Evolutionary conservation across 1,140 invertebrate genomes (phyloP).

Genomic region (Archivesica marissinica): DNA sequence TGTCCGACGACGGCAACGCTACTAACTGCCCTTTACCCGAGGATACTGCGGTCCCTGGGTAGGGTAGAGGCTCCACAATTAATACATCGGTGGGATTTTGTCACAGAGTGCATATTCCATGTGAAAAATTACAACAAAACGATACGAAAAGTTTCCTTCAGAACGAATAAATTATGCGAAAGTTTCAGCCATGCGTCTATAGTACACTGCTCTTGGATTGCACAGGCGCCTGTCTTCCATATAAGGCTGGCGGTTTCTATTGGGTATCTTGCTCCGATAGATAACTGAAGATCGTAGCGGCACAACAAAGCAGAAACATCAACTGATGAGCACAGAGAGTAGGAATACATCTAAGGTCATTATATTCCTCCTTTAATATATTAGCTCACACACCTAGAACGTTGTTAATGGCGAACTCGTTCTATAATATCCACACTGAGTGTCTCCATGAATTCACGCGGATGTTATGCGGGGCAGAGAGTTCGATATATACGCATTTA

Average conservation of each 20-base stretch:
- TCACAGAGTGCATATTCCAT: constrained; percentile 47
- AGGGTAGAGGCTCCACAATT: constrained; percentile 6
- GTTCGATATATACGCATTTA: constrained; percentile 45
- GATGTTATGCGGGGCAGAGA: not conserved
- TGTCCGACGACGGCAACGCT: not conserved
- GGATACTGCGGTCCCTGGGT: constrained; percentile 28
- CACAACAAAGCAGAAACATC: not conserved
- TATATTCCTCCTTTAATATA: constrained; percentile 15
- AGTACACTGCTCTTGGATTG: constrained; percentile 26
- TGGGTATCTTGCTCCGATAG: constrained; percentile 12
- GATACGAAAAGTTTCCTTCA: constrained; percentile 59
- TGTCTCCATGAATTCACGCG: constrained; percentile 24
- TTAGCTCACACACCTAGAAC: constrained; percentile 8
- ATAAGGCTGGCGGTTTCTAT: constrained; percentile 51
- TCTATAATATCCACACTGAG: not conserved
- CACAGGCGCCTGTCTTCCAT: constrained; percentile 30
- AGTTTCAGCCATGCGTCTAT: constrained; percentile 34
- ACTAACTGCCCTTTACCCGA: not conserved
- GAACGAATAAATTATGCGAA: constrained; percentile 67
- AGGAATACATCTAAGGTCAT: not conserved
- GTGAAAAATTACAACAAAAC: constrained; percentile 46
- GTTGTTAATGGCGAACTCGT: not conserved
- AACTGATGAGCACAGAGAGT: constrained; percentile 13
- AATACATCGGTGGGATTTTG: constrained; percentile 17
- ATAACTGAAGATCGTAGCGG: constrained; percentile 20